Base-by-base conservation (phyloP, 2,113 vertebrate genomes). In the Phaethornis superciliosus region DNA sequence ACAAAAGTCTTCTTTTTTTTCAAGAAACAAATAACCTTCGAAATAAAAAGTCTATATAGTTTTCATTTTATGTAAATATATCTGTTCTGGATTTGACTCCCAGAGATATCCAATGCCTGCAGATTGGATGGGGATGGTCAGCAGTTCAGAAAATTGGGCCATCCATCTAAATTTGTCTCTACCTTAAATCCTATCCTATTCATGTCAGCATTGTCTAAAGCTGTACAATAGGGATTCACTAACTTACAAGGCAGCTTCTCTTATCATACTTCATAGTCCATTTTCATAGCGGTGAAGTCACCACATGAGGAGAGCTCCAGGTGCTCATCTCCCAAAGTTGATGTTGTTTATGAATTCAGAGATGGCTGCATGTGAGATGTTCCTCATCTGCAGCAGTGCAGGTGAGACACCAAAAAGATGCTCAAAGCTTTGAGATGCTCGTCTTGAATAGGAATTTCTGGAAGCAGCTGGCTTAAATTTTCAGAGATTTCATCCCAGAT, bases 41-140 rank as follows among this genome's bases (percentile, higher is more conserved):
- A 63, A 81, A 70, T 65, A 22, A 14, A 14, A 64, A 81, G 60
- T 20, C 17, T 46, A 1, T 59, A 1, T 68, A 28, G 52, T 81
- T 86, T 81, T 33, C 7, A 17, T 82, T 94, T 89, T 91, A 44
- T 18, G 2, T 81, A 64, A 71, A 75, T 5, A 22, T 62, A 4
- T 81, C 26, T 75, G 54, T 78, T 89, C 77, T 81, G 80, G 19
- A 37, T 92, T 71, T 76, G 94, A 54, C 93, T 93, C 74, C 65
- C n/a, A 10, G 81, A 68, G 86, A 33, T 33, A 55, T 83, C 40
- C 16, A 49, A 35, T 94, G 91, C 89, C 93, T 69, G 71, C 77
- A 69, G 86, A 89, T 55, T 76, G 93, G 16, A 52, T 62, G 94
- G 87, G 94, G 91, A 86, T 95, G 94, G 69, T 87, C 92, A 94